A percentile compares a stretch with the other conserved stretches of the same genome.
Conservation (phyloP, 2,888 invertebrate species). For the Apantesis nais region DNA sequence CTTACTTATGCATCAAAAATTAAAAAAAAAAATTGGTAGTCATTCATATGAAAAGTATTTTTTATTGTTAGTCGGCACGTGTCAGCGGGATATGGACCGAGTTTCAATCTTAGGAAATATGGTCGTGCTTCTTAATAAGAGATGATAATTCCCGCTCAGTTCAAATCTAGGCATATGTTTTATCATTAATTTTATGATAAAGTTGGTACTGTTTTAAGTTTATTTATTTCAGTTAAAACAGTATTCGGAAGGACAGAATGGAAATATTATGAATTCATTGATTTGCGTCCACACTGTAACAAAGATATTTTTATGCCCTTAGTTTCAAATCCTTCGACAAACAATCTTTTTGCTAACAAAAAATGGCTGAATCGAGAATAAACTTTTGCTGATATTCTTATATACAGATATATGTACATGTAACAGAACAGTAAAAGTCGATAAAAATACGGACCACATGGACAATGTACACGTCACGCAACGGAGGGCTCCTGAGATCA, state of each 20-base stretch:
- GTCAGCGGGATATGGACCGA: not conserved
- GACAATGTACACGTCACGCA: conserved; percentile 6
- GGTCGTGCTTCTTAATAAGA: too few relatives aligned
- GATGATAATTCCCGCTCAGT: too few relatives aligned
- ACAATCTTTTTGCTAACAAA: not conserved
- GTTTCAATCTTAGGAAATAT: too few relatives aligned
- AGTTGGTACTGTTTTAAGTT: too few relatives aligned
- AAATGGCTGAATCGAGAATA: not conserved
- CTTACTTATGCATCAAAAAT: too few relatives aligned
- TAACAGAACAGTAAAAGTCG: conserved; percentile 6
- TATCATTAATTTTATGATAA: too few relatives aligned
- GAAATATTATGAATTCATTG: not conserved
- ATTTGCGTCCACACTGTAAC: not conserved
- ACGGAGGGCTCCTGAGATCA: conserved; percentile 14
- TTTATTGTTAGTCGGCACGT: not conserved
- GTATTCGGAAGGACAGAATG: not conserved
- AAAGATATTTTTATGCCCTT: not conserved
- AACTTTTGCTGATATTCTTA: not conserved
- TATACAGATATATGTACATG: not conserved
- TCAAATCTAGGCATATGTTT: too few relatives aligned
- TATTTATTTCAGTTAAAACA: not conserved
- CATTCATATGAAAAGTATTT: too few relatives aligned
- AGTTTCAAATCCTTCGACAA: too few relatives aligned
- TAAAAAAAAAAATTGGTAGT: too few relatives aligned
- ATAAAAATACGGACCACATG: conserved; percentile 22